A percentile compares a stretch with the other conserved stretches of the same genome.
Conservation (phyloP, 2,888 invertebrate genomes). For the Spialia ferax region DNA sequence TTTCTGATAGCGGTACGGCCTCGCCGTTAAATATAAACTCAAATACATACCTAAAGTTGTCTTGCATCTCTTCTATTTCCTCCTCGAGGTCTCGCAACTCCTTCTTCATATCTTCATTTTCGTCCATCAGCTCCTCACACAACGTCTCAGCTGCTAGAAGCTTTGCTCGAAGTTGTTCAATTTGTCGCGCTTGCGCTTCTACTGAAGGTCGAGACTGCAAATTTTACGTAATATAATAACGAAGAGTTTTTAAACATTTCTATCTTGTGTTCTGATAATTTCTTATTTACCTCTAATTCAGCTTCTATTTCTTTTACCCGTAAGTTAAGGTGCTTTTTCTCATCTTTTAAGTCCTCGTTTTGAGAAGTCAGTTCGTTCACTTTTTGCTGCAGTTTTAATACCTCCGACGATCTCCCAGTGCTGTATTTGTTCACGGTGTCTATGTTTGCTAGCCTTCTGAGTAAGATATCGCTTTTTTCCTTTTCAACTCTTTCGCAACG, state of each 20-base stretch:
- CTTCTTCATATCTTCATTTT: conserved; percentile 97
- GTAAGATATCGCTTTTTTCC: conserved; percentile 94
- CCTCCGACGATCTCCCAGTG: conserved; percentile 89
- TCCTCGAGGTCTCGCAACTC: conserved; percentile 97
- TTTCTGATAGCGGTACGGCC: conserved; percentile 80
- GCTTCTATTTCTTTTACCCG: conserved; percentile 92
- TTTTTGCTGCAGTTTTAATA: conserved; percentile 93
- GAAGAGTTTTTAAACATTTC: neutral
- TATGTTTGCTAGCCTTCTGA: conserved; percentile 92
- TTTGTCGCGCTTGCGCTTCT: conserved; percentile 86
- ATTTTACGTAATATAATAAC: conserved; percentile 1
- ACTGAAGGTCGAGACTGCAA: conserved; percentile 82
- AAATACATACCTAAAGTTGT: conserved; percentile 91
- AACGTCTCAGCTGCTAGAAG: conserved; percentile 96
- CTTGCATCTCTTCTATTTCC: conserved; percentile 99
- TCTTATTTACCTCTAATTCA: conserved; percentile 85
- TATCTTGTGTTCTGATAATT: neutral
- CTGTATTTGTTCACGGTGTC: conserved; percentile 92
- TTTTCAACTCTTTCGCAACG: conserved; percentile 94
- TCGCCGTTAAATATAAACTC: too few species aligned
- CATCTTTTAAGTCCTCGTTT: conserved; percentile 92
- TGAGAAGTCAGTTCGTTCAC: conserved; percentile 94
- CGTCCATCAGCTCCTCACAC: conserved; percentile 97
- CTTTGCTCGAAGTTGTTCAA: conserved; percentile 93
- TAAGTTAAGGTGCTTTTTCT: conserved; percentile 91